Conservation (phyloP, 2,113 vertebrate species). For the cattle (Bos taurus) region DNA sequence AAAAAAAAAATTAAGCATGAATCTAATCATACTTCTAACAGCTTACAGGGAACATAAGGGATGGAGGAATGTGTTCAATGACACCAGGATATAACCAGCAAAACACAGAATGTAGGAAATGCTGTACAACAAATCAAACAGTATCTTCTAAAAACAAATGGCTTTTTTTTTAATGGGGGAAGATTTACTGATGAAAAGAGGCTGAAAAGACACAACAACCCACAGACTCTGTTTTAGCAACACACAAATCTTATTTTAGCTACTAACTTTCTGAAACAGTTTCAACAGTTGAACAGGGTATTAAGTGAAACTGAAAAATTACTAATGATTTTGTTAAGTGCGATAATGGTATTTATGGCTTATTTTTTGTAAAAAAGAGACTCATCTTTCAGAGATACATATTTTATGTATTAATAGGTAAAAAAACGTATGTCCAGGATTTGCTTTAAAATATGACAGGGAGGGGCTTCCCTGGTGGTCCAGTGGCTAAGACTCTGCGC, state of each 20-base stretch:
- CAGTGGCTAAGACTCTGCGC: fast-evolving
- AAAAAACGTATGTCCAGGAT: not conserved
- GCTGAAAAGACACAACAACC: not conserved
- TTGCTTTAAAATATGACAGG: not conserved
- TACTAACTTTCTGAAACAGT: not conserved
- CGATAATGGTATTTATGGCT: not conserved
- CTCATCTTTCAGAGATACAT: not conserved
- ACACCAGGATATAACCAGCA: not conserved
- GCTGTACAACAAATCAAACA: not conserved
- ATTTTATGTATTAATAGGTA: not conserved
- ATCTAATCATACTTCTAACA: not conserved
- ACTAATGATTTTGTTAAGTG: not conserved
- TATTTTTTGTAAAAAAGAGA: not conserved
- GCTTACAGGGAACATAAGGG: not conserved
- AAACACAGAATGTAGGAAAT: not conserved
- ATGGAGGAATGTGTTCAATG: not conserved
- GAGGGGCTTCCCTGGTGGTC: not conserved
- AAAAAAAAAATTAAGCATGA: not conserved
- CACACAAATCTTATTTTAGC: not conserved
- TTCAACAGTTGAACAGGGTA: not conserved
- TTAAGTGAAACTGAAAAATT: not conserved
- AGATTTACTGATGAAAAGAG: not conserved
- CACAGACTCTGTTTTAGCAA: not conserved
- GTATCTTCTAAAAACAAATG: not conserved
- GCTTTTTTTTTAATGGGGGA: not conserved